Evolutionary conservation across 2,797 vertebrate genomes (phyloP).

Genomic region (Megaceryle alcyon): DNA sequence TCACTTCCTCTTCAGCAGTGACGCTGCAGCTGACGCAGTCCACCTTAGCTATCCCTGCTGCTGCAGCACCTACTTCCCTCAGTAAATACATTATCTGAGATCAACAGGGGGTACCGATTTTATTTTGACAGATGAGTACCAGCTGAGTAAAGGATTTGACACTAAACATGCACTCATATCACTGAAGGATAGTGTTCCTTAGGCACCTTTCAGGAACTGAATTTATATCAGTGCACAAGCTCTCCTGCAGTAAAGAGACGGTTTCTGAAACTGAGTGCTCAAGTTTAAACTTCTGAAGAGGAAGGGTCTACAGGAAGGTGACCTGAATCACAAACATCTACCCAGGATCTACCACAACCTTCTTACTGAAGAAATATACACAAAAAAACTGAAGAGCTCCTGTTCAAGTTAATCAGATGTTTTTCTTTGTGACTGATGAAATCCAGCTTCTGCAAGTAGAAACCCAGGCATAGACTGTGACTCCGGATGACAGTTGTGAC

Average conservation of each 20-base stretch:
- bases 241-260: background rate
- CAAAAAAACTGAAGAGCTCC: background rate
- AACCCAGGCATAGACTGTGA: background rate
- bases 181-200: background rate
- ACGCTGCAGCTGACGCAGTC: background rate
- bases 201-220: background rate
- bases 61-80: background rate
- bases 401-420: background rate
- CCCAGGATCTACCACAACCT: background rate
- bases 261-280: background rate
- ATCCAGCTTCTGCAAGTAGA: constrained; percentile 25
- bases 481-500: background rate
- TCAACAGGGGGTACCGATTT: background rate
- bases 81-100: background rate
- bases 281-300: background rate
- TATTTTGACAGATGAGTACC: background rate
- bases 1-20: background rate
- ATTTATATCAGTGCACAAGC: background rate
- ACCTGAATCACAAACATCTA: background rate
- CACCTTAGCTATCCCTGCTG: background rate
- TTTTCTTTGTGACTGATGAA: background rate
- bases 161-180: background rate
- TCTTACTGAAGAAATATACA: background rate
- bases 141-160: background rate
- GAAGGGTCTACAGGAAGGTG: background rate